Evolutionary conservation across 2,113 vertebrate genomes (phyloP), one percentile per base, ranked within the genome.

Genomic region (Clinocottus analis): DNA sequence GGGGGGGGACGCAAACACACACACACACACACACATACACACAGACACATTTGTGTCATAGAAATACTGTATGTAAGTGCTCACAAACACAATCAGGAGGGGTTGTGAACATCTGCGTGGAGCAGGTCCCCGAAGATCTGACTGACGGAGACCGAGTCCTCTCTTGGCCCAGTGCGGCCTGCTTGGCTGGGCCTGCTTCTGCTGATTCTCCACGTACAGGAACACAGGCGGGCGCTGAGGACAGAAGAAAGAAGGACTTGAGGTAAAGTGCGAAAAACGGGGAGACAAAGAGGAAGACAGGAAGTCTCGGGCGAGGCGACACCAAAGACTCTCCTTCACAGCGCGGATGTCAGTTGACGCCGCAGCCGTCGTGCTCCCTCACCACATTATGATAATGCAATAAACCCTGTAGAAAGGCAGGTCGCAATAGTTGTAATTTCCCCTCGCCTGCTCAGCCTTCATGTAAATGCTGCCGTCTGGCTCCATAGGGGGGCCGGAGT

Each of bases 391-490:
- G 80, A 81, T 87, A 90, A 93, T 91, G 87, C 83, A 89, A 89
- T 92, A 94, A 93, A 87, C 51, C 72, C 60, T 27, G 80, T 58
- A 79, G 82, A 90, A 91, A 92, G 87, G 85, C 62, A 67, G 88
- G 88, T 87, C 87, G 82, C 90, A 91, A 85, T 82, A 85, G 78
- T 81, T 79, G 86, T 90, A 91, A 92, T 93, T 90, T 92, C 76
- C 68, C 59, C 81, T 92, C 82, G 85, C 69, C 85, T 58, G 70
- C 76, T 72, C 85, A 79, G 72, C 41, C 76, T 84, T 86, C 82
- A 89, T 91, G 92, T 90, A 93, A 90, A 94, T 87, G 89, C 87
- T 64, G 41, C 77, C 78, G 80, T 89, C 84, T 49, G 56, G 75
- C 86, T 83, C 90, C 85, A 83, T 72, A 73, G 88, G 89, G 87